Conservation (phyloP, 2,113 vertebrate species). For the Pardalotus punctatus region DNA sequence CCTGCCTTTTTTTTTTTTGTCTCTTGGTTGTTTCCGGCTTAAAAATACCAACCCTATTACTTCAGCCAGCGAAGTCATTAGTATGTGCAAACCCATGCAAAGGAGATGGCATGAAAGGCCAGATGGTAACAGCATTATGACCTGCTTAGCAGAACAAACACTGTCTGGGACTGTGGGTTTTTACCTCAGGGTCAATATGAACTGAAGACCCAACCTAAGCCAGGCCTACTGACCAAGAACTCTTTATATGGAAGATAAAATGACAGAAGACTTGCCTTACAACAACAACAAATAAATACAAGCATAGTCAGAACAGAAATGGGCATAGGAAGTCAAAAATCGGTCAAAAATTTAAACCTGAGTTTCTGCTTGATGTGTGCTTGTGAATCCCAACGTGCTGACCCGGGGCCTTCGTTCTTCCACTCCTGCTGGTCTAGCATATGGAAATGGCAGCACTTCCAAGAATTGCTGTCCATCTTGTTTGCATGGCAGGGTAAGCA, state of each 20-base stretch:
- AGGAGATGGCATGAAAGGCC: neutral
- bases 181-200: neutral
- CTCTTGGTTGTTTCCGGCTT: neutral
- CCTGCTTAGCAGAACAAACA: neutral
- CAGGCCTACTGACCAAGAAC: neutral
- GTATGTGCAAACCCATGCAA: neutral
- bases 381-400: neutral
- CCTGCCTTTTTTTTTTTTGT: neutral
- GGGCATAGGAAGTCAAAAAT: neutral
- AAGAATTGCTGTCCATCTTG: neutral
- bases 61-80: neutral
- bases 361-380: neutral
- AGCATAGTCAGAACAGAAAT: neutral
- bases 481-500: neutral
- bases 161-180: neutral
- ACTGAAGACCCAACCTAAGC: neutral
- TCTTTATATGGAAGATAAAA: rapidly evolving
- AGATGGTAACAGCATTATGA: neutral
- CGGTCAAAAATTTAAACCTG: neutral
- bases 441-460: neutral
- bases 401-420: rapidly evolving
- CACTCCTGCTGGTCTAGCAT: neutral
- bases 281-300: neutral
- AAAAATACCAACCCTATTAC: neutral
- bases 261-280: neutral